Base-by-base conservation (phyloP, 2,888 invertebrate genomes). In the Noctua janthe region DNA sequence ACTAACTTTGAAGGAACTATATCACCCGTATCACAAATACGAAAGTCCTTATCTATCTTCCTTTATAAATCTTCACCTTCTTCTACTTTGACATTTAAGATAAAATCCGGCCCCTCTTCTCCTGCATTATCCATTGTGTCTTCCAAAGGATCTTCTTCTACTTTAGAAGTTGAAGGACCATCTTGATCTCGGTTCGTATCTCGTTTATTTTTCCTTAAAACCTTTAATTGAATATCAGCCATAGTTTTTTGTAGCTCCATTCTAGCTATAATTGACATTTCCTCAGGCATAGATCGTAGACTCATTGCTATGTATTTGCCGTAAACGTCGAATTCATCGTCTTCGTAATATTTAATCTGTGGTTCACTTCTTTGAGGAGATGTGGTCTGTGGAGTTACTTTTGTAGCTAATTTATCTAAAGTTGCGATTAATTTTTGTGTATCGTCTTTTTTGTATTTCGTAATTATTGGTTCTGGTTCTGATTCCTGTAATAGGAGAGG, bases 191-290 rank as follows among this genome's bases (percentile, higher is more conserved):
- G 1, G 0, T 0, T 49, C 5, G 0, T 1, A 39, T 1, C 17
- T 15, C 11, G 20, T 66, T 62, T 49, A 5, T 29, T n/a, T 49
- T 20, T 13, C 29, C 13, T 54, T 29, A 82, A 20, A 39, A 39
- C 39, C 23, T 5, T 73, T 54, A 83, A 43, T 72, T 83, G 86
- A 15, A 86, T 51, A 7, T 70, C 13, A 17, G 86, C 76, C 23
- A 83, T 29, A 1, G 86, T 82, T 64, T 76, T 86, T 4, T 86
- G 83, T 20, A 83, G 20, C 2, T 86, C 86, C 64, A 70, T 70
- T 76, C 76, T 83, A 15, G 86, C 72, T 35, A 54, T 23, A 1
- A 83, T 83, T n/a, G 83, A 86, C 72, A 59, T 66, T 66, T 83
- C 86, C 49, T 1, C n/a, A 2, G 86, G 64, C 83, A 83, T 86